A percentile compares a stretch with the other conserved stretches of the same genome.
Evolutionary conservation across 2,797 vertebrate genomes (phyloP).

Genomic region (Sebastiscus albofasciatus): DNA sequence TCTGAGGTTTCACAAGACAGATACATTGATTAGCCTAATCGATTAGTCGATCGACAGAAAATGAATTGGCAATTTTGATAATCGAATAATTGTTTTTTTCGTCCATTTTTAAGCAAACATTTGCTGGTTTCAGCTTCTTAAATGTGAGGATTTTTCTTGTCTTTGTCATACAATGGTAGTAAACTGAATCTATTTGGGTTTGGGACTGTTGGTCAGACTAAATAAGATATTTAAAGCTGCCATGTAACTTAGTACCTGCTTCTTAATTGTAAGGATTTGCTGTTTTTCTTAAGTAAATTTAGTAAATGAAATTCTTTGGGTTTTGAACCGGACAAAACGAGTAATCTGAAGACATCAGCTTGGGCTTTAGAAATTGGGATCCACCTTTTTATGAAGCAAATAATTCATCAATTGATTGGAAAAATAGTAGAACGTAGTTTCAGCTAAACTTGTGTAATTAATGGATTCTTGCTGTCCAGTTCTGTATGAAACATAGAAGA

Average conservation of each 20-base stretch:
- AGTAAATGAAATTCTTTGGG: background rate
- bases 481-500: background rate
- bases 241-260: background rate
- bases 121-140: background rate
- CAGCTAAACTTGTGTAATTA: background rate
- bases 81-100: background rate
- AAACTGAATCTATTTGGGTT: background rate
- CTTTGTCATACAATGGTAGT: background rate
- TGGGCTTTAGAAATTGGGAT: background rate
- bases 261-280: background rate
- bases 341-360: background rate
- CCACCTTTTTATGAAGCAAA: background rate
- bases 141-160: background rate
- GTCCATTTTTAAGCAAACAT: background rate
- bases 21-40: background rate
- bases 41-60: background rate
- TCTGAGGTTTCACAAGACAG: background rate
- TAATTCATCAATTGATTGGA: fast-evolving
- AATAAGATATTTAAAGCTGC: background rate
- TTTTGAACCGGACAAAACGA: background rate
- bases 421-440: background rate
- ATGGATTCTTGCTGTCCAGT: no score
- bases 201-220: background rate
- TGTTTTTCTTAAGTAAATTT: background rate
- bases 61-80: background rate